These are phyloP conservation scores for Phylloscopus trochilus DNA, from an alignment of 2,113 vertebrate genomes.

Conservation along the genomic window DNA sequence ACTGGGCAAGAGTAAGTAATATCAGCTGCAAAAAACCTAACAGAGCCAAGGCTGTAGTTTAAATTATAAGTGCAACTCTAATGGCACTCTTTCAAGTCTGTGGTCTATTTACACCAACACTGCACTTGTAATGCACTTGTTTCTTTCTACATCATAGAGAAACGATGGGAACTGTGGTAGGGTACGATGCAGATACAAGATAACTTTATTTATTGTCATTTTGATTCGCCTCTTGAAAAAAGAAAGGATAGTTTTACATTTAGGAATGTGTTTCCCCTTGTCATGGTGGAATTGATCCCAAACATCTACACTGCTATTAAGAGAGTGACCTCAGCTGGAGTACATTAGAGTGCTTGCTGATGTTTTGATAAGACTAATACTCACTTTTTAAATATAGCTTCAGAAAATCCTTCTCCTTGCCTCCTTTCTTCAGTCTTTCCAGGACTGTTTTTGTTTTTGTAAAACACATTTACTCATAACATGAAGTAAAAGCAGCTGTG, in stretches of 20 bases:
- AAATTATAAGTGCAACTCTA: not conserved
- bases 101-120: not conserved
- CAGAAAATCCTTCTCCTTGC: not conserved
- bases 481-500: not conserved
- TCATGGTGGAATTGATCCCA: not conserved
- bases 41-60: not conserved
- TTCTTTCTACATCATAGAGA: not conserved
- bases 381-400: not conserved
- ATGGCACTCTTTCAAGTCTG: not conserved
- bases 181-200: not conserved
- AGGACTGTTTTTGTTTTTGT: not conserved
- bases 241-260: not conserved
- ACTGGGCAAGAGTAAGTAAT: not conserved
- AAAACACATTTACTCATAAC: not conserved
- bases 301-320: not conserved
- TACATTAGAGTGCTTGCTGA: not conserved
- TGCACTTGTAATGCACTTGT: not conserved
- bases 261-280: not conserved
- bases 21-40: not conserved
- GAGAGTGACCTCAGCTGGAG: not conserved
- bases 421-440: not conserved
- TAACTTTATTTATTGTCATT: not conserved
- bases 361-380: not conserved
- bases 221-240: not conserved
- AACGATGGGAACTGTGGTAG: not conserved